Base-by-base conservation (phyloP, 2,888 invertebrate genomes). In the Dryobota labecula region DNA sequence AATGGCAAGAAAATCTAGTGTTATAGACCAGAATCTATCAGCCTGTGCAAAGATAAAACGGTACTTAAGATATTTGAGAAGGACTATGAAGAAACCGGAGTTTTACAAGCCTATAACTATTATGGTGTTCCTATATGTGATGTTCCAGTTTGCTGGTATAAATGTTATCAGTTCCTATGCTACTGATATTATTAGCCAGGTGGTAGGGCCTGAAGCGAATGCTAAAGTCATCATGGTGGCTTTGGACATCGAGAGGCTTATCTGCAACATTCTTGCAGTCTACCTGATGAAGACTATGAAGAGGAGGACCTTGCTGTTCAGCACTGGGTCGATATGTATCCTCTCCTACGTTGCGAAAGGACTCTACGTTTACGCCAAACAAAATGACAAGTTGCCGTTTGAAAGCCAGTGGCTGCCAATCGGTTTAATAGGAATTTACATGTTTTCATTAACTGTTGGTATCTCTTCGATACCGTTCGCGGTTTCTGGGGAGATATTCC, bases 121-220 rank as follows among this genome's bases (percentile, higher is more conserved):
- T 58, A 96, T 97, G 92, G 95, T 97, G 69, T 93, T 96, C 1
- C 93, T 97, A 66, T 97, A 97, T 82, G 95, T 96, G 0, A 96
- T 97, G 87, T 97, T 97, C 84, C 97, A 98, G 87, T 97, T 97
- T 73, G 96, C 97, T 36, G 98, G 98, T 0, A 96, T 97, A 13
- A 97, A 97, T 83, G 97, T 97, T 0, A 96, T 98, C 30, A 96
- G 97, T 61, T 97, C 97, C 0, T 98, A 98, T 81, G 96, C 97
- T 0, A 97, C 97, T 41, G 96, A 97, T 82, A 97, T 97, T 60
- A 96, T 97, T 70, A 91, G 90, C 13, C 94, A 96, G 73, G 95
- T 97, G 1, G 96, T 97, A 0, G 97, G 97, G 0, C 96, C 96
- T 5, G 94, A 96, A 1, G 95, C 97, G 0, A 96, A 97, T 83